Percentiles rank a stretch among this genome's conserved stretches.
phyloP scores from a whole-genome alignment of 64 coral and sea anemone genomes.

The Cladopsammia gracilis region DNA sequence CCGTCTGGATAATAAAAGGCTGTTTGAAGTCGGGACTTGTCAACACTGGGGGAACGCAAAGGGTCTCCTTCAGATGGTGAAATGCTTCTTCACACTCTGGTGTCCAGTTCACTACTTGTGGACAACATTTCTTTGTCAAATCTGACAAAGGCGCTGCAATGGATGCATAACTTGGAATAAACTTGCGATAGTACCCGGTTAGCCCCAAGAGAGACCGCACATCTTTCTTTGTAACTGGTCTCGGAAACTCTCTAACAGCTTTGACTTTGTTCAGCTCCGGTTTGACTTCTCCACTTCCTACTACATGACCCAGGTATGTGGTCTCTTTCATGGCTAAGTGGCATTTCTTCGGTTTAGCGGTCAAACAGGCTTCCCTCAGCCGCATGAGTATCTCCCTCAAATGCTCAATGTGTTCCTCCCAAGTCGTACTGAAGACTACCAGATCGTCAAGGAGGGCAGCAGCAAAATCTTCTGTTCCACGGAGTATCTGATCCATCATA shows the following conservation, averaged over 20 bases:
- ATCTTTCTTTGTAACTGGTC: slow-evolving; percentile 11
- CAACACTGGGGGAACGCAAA: background rate
- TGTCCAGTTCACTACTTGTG: no score
- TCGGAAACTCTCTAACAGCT: background rate
- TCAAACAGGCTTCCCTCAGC: background rate
- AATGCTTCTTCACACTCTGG: background rate
- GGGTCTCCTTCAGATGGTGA: background rate
- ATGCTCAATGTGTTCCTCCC: slow-evolving; percentile 28
- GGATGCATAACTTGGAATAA: slow-evolving; percentile 16
- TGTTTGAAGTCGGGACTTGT: background rate
- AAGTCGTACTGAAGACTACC: background rate
- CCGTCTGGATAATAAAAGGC: slow-evolving; percentile 43
- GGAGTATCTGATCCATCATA: background rate
- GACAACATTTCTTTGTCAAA: slow-evolving; percentile 12
- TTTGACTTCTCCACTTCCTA: slow-evolving; percentile 33
- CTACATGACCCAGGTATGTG: slow-evolving; percentile 32
- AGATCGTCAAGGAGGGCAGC: slow-evolving; percentile 43
- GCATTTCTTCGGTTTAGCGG: background rate
- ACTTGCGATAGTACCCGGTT: slow-evolving; percentile 3
- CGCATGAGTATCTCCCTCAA: background rate
- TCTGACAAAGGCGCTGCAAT: slow-evolving; percentile 11
- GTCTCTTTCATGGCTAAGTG: background rate
- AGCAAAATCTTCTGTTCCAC: background rate
- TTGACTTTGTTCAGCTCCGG: slow-evolving; percentile 5
- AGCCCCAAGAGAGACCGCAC: slow-evolving; percentile 13